phyloP scores from a whole-genome alignment of 1,140 invertebrate genomes.

The honey bee (Apis mellifera) region Amel_HAv3.1 CM009934.2:8902001-8902500 shows the following conservation, averaged over 20 bases:
- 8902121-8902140: not conserved
- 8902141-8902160: not conserved
- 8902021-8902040: too few species aligned
- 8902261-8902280: slow-evolving; percentile 22
- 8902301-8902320: not conserved
- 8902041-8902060: too few species aligned
- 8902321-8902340: slow-evolving; percentile 32
- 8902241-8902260: not conserved
- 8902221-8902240: not conserved
- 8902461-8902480: not conserved
- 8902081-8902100: too few species aligned
- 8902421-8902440: not conserved
- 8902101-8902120: too few species aligned
- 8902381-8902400: slow-evolving; percentile 16
- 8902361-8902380: slow-evolving; percentile 26
- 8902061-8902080: too few species aligned
- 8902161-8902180: not conserved
- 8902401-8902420: slow-evolving; percentile 19
- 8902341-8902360: slow-evolving; percentile 37
- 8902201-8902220: not conserved
- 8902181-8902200: not conserved
- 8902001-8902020: too few species aligned
- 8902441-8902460: not conserved
- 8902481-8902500: not conserved
- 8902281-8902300: not conserved